A percentile compares a stretch with the other conserved stretches of the same genome.
These are phyloP conservation scores for Knipowitschia caucasica DNA, from an alignment of 2,797 vertebrate genomes.

Conservation along the genomic window DNA sequence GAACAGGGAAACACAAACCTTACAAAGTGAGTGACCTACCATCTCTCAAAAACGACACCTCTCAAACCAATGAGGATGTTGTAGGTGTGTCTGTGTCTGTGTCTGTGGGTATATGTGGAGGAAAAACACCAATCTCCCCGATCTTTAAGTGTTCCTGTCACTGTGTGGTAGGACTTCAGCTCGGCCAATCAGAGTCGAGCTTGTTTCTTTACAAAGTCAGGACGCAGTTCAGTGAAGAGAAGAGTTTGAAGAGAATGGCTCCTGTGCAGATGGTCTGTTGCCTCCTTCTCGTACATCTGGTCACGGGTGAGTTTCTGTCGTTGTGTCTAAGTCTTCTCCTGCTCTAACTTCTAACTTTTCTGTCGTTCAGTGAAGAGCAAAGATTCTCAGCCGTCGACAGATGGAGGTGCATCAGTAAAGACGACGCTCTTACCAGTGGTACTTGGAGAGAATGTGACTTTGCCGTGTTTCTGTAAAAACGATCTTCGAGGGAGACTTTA, in stretches of 20 bases:
- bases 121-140: neutral
- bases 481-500: neutral
- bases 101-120: too few relatives aligned
- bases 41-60: too few relatives aligned
- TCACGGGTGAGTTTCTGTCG: neutral
- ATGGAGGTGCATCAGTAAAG: neutral
- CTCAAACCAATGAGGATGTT: too few relatives aligned
- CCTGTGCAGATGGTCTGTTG: neutral
- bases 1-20: too few relatives aligned
- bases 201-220: slow-evolving; percentile 1
- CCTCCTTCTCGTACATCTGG: neutral
- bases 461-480: neutral
- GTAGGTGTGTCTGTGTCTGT: too few relatives aligned
- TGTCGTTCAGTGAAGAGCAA: neutral
- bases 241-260: slow-evolving; percentile 13
- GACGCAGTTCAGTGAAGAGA: neutral
- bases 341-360: neutral
- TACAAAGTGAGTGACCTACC: too few relatives aligned
- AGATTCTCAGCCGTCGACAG: neutral
- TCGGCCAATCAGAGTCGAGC: slow-evolving; percentile 31
- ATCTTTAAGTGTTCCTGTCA: neutral
- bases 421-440: neutral
- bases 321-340: neutral
- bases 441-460: slow-evolving; percentile 15
- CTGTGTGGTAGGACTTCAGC: neutral